A percentile compares a stretch with the other conserved stretches of the same genome.
Evolutionary conservation across 2,797 vertebrate genomes (phyloP).

Genomic region (Arrhamphus sclerolepis): DNA sequence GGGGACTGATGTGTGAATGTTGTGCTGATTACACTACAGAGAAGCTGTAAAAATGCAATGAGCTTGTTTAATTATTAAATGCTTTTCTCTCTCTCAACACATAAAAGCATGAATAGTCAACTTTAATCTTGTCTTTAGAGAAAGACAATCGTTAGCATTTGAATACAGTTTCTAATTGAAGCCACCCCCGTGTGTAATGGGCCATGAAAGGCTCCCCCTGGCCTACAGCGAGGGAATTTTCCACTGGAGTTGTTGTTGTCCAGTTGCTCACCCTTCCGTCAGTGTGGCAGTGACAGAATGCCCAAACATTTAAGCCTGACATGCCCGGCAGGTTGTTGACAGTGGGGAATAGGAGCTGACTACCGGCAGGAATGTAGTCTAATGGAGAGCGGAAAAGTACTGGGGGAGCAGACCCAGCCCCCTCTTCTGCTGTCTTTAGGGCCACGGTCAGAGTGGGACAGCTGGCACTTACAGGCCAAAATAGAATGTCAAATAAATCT

Average conservation of each 20-base stretch:
- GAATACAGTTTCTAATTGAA: constrained; percentile 1
- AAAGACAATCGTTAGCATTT: constrained; percentile 6
- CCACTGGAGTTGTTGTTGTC: constrained; percentile 60
- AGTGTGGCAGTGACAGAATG: constrained; percentile 28
- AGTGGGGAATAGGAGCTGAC: constrained; percentile 50
- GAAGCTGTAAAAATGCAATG: background rate
- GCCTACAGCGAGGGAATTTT: constrained; percentile 55
- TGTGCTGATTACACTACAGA: constrained; percentile 21
- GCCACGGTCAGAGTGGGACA: constrained; percentile 5
- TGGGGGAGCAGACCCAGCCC: constrained; percentile 8
- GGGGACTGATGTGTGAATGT: constrained; percentile 29
- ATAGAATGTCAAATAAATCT: background rate
- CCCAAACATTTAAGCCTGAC: constrained; percentile 30
- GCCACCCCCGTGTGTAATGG: background rate
- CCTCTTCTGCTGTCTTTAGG: constrained; percentile 9
- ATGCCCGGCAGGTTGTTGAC: constrained; percentile 43
- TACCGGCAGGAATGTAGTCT: constrained; percentile 48
- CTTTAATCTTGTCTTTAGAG: background rate
- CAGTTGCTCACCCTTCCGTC: constrained; percentile 18
- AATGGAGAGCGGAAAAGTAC: constrained; percentile 69
- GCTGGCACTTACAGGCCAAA: constrained; percentile 7
- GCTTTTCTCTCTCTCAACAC: background rate
- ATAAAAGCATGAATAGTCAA: background rate
- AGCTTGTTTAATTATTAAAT: constrained; percentile 24
- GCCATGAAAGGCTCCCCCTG: constrained; percentile 15